A percentile compares a stretch with the other conserved stretches of the same genome.
Conservation (phyloP, 2,888 invertebrate species). For the Agrochola litura region DNA sequence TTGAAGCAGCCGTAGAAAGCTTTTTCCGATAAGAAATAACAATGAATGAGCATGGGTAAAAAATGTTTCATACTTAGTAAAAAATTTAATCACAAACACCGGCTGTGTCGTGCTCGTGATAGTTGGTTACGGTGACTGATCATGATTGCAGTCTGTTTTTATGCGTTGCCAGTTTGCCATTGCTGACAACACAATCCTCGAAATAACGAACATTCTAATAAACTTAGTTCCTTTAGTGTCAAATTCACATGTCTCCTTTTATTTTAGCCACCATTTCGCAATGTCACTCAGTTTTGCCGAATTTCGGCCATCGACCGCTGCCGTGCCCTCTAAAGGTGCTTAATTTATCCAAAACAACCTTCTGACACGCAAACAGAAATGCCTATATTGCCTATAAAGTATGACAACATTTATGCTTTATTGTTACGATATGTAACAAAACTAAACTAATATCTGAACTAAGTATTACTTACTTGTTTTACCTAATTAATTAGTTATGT, state of each 20-base stretch:
- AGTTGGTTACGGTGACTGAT: constrained; percentile 56
- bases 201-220: constrained; percentile 2
- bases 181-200: not conserved
- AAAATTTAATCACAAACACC: constrained; percentile 30
- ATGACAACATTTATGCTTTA: constrained; percentile 30
- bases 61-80: constrained; percentile 2
- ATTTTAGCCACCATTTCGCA: constrained; percentile 40
- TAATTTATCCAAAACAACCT: constrained; percentile 65
- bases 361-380: constrained; percentile 69
- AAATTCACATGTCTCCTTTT: constrained; percentile 21
- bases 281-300: constrained; percentile 38
- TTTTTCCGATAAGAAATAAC: constrained; percentile 19
- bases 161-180: constrained; percentile 32
- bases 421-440: constrained; percentile 13
- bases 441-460: no score
- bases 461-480: no score
- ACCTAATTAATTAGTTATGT: no score
- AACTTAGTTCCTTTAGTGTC: constrained; percentile 1
- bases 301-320: constrained; percentile 54
- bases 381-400: constrained; percentile 1
- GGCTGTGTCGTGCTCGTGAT: constrained; percentile 32
- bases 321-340: constrained; percentile 62
- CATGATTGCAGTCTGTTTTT: constrained; percentile 44
- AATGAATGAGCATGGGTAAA: constrained; percentile 22
- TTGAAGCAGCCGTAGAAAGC: not conserved